Evolutionary conservation across 2,113 vertebrate genomes (phyloP).

Genomic region (Nesoenas mayeri): DNA sequence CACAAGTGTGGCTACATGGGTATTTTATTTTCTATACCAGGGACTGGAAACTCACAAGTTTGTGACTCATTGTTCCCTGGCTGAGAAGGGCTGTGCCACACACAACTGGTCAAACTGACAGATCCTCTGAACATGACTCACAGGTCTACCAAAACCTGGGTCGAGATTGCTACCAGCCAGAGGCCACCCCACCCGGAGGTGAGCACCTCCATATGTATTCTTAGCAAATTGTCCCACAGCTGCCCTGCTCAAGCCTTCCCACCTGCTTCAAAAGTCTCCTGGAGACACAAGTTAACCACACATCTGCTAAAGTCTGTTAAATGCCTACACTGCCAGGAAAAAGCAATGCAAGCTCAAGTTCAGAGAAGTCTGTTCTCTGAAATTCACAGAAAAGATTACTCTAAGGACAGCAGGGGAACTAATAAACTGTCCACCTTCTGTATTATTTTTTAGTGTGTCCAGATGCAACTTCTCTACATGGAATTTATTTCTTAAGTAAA

Average conservation of each 20-base stretch:
- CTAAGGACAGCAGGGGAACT: not conserved
- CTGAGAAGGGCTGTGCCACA: not conserved
- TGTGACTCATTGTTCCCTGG: not conserved
- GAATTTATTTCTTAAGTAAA: not conserved
- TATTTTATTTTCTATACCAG: not conserved
- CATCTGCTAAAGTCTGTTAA: not conserved
- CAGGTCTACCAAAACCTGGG: accelerated
- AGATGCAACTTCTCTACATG: not conserved
- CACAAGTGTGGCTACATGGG: accelerated
- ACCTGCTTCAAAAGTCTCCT: not conserved
- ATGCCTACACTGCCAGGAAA: not conserved
- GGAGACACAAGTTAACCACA: not conserved
- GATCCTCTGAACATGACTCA: not conserved
- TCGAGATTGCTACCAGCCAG: accelerated
- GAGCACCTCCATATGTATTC: accelerated
- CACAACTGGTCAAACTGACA: not conserved
- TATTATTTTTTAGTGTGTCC: too few relatives aligned
- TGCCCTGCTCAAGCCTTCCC: not conserved
- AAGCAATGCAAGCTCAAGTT: not conserved
- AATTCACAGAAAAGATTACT: not conserved
- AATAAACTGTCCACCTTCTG: not conserved
- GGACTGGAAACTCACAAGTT: conserved; percentile 51
- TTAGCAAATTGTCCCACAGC: accelerated
- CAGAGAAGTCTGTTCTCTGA: accelerated
- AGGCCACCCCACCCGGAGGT: accelerated